phyloP scores from a whole-genome alignment of 1,140 invertebrate species.

The Calephelis nemesis region DNA sequence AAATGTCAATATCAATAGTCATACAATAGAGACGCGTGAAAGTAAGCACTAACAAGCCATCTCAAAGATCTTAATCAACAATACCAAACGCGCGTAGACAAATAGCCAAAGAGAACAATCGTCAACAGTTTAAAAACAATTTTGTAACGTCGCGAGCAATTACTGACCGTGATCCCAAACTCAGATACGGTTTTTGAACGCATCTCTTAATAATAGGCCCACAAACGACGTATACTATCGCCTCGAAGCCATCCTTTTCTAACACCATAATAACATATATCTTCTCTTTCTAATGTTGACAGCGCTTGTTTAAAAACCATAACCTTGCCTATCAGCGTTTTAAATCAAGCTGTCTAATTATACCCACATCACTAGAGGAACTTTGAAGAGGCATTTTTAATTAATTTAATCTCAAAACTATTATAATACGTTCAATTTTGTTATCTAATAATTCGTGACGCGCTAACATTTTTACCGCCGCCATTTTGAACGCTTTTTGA shows the following conservation, averaged over 20 bases:
- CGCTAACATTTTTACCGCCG: constrained; percentile 61
- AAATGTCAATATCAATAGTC: constrained; percentile 30
- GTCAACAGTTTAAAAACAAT: constrained; percentile 74
- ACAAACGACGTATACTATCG: constrained; percentile 60
- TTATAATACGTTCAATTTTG: constrained; percentile 74
- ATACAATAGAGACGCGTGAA: constrained; percentile 43
- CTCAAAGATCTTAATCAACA: constrained; percentile 55
- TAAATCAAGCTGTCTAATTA: constrained; percentile 75
- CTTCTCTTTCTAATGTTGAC: constrained; percentile 57
- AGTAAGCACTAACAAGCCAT: constrained; percentile 38
- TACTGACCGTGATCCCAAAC: constrained; percentile 62
- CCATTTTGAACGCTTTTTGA: constrained; percentile 64
- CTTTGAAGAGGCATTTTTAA: constrained; percentile 71
- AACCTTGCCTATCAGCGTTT: constrained; percentile 56
- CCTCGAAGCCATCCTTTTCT: constrained; percentile 49
- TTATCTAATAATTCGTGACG: constrained; percentile 72
- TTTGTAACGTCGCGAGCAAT: constrained; percentile 70
- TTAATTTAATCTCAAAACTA: constrained; percentile 77
- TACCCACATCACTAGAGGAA: constrained; percentile 72
- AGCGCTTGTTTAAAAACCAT: constrained; percentile 58
- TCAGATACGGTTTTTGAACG: constrained; percentile 57
- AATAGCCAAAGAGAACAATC: constrained; percentile 73
- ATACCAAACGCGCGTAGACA: constrained; percentile 62
- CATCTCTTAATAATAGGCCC: constrained; percentile 74
- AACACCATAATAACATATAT: constrained; percentile 28